These are phyloP conservation scores for Solen grandis DNA, from an alignment of 1,140 invertebrate genomes.

Conservation along the genomic window DNA sequence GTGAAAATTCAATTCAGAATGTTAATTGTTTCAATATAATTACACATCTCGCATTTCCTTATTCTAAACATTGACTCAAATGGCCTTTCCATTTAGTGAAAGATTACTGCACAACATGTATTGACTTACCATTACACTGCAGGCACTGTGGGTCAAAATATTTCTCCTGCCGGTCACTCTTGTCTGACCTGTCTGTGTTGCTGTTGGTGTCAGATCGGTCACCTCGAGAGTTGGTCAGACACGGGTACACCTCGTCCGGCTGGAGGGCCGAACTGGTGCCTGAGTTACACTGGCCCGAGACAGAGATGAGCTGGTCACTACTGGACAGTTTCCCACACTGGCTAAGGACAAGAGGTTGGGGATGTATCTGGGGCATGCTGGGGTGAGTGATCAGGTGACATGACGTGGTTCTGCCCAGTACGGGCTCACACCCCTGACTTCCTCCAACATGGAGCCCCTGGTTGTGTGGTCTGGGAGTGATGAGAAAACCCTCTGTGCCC, in stretches of 20 bases:
- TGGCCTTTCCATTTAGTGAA: neutral
- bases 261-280: neutral
- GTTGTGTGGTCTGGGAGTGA: neutral
- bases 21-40: too few relatives aligned
- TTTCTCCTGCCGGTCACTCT: conserved; percentile 5
- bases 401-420: neutral
- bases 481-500: conserved; percentile 33
- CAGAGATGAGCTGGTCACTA: neutral
- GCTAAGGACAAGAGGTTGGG: too few relatives aligned
- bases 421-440: neutral
- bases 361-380: neutral
- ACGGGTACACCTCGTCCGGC: conserved; percentile 41
- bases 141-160: conserved; percentile 23
- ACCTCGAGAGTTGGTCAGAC: neutral
- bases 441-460: neutral
- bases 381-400: neutral
- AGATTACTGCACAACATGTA: neutral
- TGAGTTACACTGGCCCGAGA: neutral
- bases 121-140: conserved; percentile 33
- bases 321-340: too few relatives aligned
- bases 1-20: too few relatives aligned
- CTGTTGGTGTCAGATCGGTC: conserved; percentile 36
- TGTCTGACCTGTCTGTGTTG: conserved; percentile 39
- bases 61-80: too few relatives aligned
- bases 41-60: too few relatives aligned